Conservation (phyloP, 2,797 vertebrate species). For the Passerculus sandwichensis region DNA sequence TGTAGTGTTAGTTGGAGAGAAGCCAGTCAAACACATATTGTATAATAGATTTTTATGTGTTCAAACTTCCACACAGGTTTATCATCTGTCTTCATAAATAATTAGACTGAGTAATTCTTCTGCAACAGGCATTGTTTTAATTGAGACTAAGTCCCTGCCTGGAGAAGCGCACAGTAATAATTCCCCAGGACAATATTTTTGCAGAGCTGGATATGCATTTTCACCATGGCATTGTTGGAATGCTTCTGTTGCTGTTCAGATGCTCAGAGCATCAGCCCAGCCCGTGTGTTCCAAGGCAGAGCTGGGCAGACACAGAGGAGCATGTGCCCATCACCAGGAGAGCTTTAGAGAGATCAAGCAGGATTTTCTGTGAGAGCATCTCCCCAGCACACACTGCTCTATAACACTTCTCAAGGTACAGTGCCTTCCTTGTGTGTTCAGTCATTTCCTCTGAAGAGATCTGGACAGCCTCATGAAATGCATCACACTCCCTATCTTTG, state of each 20-base stretch:
- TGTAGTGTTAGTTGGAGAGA: neutral
- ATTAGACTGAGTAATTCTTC: neutral
- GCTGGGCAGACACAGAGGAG: neutral
- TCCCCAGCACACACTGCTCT: neutral
- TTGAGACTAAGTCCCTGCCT: neutral
- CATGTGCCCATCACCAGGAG: fast-evolving
- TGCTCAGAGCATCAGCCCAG: neutral
- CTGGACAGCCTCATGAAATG: neutral
- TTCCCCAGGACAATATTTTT: neutral
- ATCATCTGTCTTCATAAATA: neutral
- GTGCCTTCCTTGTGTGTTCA: neutral
- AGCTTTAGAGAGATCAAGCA: neutral
- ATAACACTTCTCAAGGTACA: neutral
- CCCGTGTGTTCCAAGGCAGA: neutral
- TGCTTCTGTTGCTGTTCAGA: fast-evolving
- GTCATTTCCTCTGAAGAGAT: neutral
- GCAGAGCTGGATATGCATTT: neutral
- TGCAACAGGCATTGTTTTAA: neutral
- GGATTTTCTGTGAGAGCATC: neutral
- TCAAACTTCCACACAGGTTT: neutral
- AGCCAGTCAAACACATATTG: neutral
- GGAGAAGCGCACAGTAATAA: neutral
- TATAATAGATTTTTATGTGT: neutral
- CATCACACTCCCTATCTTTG: neutral
- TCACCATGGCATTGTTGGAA: neutral